Conservation (phyloP, 2,797 vertebrate species). For the Arrhamphus sclerolepis region DNA sequence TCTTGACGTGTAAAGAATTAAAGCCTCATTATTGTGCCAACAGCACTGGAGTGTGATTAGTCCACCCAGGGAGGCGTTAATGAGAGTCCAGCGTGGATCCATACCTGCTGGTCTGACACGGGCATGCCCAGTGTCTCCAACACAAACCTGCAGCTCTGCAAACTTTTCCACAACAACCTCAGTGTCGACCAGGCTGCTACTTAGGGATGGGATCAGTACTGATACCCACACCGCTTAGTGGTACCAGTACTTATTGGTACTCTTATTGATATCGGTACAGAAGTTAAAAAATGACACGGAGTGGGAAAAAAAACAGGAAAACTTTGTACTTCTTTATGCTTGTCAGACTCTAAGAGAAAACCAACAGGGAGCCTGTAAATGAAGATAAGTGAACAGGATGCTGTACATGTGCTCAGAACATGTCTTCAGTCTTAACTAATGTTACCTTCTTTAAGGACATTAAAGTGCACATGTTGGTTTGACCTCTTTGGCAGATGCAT, state of each 20-base stretch:
- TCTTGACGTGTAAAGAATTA: constrained; percentile 16
- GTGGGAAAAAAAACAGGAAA: no score
- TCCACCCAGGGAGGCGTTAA: constrained; percentile 71
- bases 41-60: constrained; percentile 70
- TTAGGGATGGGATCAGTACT: constrained; percentile 42
- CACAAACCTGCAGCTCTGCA: constrained; percentile 61
- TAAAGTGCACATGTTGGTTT: no score
- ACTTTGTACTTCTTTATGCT: no score
- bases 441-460: no score
- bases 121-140: constrained; percentile 22
- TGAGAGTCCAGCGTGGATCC: constrained; percentile 57
- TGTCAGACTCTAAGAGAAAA: no score
- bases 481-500: no score
- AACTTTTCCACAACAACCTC: constrained; percentile 59
- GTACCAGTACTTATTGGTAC: neutral
- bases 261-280: no score
- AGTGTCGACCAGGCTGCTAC: constrained; percentile 45
- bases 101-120: constrained; percentile 37
- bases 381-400: no score
- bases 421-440: no score
- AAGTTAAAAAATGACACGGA: no score
- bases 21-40: constrained; percentile 37
- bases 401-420: no score
- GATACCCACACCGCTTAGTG: constrained; percentile 42
- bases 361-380: no score